phyloP scores from a whole-genome alignment of 2,797 vertebrate species.

The Pelobates cultripes region DNA sequence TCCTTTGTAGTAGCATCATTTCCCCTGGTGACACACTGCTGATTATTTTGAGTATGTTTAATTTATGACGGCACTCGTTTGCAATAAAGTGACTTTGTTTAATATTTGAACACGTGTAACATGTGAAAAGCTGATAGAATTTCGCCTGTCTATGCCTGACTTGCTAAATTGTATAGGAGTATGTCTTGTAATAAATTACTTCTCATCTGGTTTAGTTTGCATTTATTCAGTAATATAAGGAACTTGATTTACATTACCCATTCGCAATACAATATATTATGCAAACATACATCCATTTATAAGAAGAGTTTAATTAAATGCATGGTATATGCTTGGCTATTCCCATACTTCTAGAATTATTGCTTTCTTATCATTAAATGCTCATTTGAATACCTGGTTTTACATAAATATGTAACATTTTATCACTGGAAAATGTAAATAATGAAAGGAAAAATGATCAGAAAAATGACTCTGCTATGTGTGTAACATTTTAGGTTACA shows the following conservation, averaged over 20 bases:
- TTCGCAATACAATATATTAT: not conserved
- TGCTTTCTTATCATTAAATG: conserved; percentile 1
- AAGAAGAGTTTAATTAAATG: conserved; percentile 23
- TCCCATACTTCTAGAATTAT: not conserved
- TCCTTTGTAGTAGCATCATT: not conserved
- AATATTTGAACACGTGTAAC: not conserved
- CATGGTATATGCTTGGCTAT: not conserved
- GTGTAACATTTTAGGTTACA: not conserved
- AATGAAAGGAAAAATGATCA: not conserved
- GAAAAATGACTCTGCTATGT: not conserved
- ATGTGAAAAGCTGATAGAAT: not conserved
- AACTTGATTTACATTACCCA: not conserved
- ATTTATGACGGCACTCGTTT: not conserved
- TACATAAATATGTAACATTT: not conserved
- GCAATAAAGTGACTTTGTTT: not conserved
- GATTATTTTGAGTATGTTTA: not conserved
- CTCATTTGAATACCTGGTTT: not conserved
- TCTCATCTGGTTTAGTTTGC: not conserved
- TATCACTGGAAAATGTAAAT: conserved; percentile 9
- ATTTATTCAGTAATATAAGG: not conserved
- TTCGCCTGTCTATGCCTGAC: not conserved
- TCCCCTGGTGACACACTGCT: not conserved
- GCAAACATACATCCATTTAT: not conserved
- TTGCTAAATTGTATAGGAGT: not conserved
- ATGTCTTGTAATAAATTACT: not conserved